Evolutionary conservation across 2,888 invertebrate species (phyloP).

Genomic region (Agrotis segetum): DNA sequence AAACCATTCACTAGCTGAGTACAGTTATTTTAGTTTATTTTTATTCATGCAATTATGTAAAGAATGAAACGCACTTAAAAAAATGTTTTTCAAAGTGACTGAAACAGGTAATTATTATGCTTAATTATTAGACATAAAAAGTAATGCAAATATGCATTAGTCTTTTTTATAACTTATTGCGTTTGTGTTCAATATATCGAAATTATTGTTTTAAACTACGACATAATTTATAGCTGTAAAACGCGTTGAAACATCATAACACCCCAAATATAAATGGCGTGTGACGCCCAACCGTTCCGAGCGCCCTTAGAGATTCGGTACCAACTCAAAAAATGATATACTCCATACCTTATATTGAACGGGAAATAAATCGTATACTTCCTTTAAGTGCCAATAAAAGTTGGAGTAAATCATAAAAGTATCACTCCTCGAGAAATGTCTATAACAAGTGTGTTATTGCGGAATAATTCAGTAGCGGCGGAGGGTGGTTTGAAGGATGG

Average conservation of each 20-base stretch:
- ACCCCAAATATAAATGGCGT: slow-evolving; percentile 77
- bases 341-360: slow-evolving; percentile 89
- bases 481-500: slow-evolving; percentile 88
- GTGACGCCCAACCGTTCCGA: slow-evolving; percentile 81
- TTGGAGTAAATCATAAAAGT: slow-evolving; percentile 91
- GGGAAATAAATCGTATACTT: slow-evolving; percentile 90
- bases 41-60: slow-evolving; percentile 17
- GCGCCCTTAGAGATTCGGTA: slow-evolving; percentile 81
- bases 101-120: slow-evolving; percentile 3
- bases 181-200: slow-evolving; percentile 44
- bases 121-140: slow-evolving; percentile 10
- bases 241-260: slow-evolving; percentile 68
- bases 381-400: slow-evolving; percentile 91
- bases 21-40: slow-evolving; percentile 40
- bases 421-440: slow-evolving; percentile 90
- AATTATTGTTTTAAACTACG: slow-evolving; percentile 61
- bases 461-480: slow-evolving; percentile 89
- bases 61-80: slow-evolving; percentile 8
- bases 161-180: slow-evolving; percentile 3
- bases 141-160: slow-evolving; percentile 28
- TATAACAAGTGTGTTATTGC: slow-evolving; percentile 91
- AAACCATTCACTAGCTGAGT: slow-evolving; percentile 48
- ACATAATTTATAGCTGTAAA: slow-evolving; percentile 63
- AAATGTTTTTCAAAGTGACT: slow-evolving; percentile 7
- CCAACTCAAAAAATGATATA: slow-evolving; percentile 88